These are phyloP conservation scores for Drosophila mayri DNA, from an alignment of 1,140 invertebrate genomes.

Conservation along the genomic window DNA sequence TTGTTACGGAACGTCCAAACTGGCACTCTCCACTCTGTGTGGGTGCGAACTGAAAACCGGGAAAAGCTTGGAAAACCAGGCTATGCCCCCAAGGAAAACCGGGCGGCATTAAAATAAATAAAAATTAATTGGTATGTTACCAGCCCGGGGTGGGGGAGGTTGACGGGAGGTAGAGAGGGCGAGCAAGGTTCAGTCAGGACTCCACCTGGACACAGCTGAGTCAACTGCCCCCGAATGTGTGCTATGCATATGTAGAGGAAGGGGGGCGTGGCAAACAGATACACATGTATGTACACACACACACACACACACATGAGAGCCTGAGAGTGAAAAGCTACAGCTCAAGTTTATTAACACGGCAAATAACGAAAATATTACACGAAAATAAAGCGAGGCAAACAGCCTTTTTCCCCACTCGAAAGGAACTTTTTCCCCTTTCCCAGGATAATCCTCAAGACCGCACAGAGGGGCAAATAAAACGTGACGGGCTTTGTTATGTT, in stretches of 20 bases:
- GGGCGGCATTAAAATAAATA: conserved; percentile 49
- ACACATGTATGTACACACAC: not conserved
- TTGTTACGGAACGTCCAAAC: conserved; percentile 42
- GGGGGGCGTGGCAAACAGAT: conserved; percentile 32
- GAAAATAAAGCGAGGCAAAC: conserved; percentile 15
- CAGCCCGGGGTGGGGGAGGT: conserved; percentile 8
- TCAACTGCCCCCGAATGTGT: conserved; percentile 27
- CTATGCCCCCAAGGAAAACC: conserved; percentile 28
- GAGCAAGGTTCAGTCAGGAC: conserved; percentile 6
- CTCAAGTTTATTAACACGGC: conserved; percentile 45
- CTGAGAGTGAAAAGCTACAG: conserved; percentile 8
- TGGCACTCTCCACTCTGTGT: conserved; percentile 21
- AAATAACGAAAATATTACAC: conserved; percentile 46
- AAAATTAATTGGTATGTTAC: conserved; percentile 58
- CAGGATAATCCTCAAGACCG: conserved; percentile 17
- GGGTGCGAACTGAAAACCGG: conserved; percentile 3
- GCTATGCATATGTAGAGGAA: conserved; percentile 33
- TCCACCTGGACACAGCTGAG: conserved; percentile 38
- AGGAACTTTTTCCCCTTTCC: not conserved
- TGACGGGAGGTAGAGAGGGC: not conserved
- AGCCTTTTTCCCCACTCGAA: not conserved
- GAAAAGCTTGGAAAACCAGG: conserved; percentile 20
- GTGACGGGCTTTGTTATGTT: conserved; percentile 42
- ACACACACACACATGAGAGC: not conserved
- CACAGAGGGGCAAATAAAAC: conserved; percentile 34